Conservation (phyloP, 2,888 invertebrate species). For the Epiperipatus broadwayi region DNA sequence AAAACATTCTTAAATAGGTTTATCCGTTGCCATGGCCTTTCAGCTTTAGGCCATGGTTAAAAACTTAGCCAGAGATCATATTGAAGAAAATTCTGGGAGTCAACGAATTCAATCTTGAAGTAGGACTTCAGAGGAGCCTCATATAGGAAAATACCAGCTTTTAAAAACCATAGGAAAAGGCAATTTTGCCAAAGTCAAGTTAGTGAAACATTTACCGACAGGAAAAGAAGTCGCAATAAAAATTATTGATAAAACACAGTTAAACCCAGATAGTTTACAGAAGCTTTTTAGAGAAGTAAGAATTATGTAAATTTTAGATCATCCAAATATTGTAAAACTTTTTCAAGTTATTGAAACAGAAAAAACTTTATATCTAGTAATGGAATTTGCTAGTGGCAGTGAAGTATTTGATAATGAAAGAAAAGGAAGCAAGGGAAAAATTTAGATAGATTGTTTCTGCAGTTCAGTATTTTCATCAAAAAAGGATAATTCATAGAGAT, state of each 20-base stretch:
- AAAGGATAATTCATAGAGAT: conserved; percentile 90
- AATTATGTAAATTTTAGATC: conserved; percentile 99
- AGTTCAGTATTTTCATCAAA: conserved; percentile 99
- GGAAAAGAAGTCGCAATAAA: conserved; percentile 97
- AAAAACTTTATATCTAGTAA: conserved; percentile 96
- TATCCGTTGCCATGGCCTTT: too few species aligned
- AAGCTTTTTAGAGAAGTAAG: conserved; percentile 81
- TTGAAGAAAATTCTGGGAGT: too few species aligned
- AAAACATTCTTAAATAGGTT: too few species aligned
- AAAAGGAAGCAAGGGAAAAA: too few species aligned
- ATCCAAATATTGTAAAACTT: conserved; percentile 71
- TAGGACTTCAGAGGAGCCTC: conserved; percentile 62
- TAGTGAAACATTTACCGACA: conserved; percentile 97
- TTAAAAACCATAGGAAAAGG: conserved; percentile 99
- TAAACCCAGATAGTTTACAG: conserved; percentile 94
- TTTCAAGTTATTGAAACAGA: conserved; percentile 99
- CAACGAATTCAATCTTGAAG: too few species aligned
- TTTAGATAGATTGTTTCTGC: conserved; percentile 77
- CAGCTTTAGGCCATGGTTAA: too few species aligned
- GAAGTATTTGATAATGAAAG: too few species aligned
- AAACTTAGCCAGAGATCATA: too few species aligned
- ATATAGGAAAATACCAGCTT: conserved; percentile 96
- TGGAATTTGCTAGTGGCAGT: conserved; percentile 97
- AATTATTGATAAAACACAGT: conserved; percentile 97
- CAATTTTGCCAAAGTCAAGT: conserved; percentile 96